Evolutionary conservation across 2,113 vertebrate genomes (phyloP).

Genomic region (Abramis brama): DNA sequence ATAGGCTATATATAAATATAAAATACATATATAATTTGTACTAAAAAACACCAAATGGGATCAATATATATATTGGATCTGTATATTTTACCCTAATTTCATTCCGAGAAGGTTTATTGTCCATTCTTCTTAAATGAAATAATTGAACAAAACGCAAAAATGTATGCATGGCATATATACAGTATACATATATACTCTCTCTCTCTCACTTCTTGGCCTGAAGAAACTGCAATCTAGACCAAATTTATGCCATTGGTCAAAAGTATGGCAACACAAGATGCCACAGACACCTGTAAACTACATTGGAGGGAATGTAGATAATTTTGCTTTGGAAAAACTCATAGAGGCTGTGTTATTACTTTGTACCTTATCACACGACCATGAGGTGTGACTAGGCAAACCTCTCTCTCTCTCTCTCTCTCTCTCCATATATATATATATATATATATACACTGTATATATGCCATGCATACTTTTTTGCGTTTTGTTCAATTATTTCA

Average conservation of each 20-base stretch:
- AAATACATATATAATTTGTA: too few relatives aligned
- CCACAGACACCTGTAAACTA: conserved; percentile 57
- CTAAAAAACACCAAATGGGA: too few relatives aligned
- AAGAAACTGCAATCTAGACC: neutral
- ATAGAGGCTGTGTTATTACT: conserved; percentile 24
- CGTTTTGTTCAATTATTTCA: neutral
- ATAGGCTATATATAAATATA: too few relatives aligned
- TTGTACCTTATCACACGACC: conserved; percentile 62
- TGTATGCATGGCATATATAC: neutral
- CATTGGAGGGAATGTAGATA: conserved; percentile 12
- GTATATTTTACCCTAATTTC: conserved; percentile 33
- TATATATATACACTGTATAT: neutral
- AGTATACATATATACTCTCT: too few relatives aligned
- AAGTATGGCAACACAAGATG: neutral
- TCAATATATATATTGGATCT: neutral
- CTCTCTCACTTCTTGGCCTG: neutral
- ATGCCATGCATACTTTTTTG: neutral
- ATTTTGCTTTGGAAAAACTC: conserved; percentile 17
- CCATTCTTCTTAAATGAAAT: neutral
- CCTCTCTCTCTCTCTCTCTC: conserved; percentile 35
- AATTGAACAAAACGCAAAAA: neutral
- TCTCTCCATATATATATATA: too few relatives aligned
- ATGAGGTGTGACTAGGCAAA: conserved; percentile 67
- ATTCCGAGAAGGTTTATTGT: neutral
- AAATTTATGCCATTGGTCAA: conserved; percentile 16